Conservation (phyloP, 2,797 vertebrate species). For the Gobio occitaniae region DNA sequence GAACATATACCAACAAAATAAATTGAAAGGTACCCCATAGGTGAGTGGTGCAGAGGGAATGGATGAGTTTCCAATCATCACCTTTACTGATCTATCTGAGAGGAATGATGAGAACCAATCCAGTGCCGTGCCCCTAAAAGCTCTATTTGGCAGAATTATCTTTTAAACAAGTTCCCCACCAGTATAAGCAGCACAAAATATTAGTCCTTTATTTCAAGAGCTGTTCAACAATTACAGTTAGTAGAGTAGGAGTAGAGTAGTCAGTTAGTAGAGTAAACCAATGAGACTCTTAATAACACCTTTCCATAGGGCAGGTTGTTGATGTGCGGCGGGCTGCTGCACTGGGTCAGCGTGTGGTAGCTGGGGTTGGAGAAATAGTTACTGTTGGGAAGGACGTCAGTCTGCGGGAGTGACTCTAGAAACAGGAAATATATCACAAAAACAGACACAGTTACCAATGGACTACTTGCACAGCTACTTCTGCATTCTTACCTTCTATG, state of each 20-base stretch:
- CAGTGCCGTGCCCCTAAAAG: too few species aligned
- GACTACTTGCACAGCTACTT: not conserved
- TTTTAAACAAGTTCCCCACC: not conserved
- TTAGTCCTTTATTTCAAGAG: not conserved
- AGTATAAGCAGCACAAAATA: not conserved
- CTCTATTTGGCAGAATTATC: not conserved
- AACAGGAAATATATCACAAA: constrained; percentile 36
- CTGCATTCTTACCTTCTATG: not conserved
- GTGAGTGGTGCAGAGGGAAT: too few species aligned
- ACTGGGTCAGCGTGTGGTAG: constrained; percentile 92
- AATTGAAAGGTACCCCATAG: too few species aligned
- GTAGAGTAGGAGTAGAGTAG: too few species aligned
- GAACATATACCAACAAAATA: too few species aligned
- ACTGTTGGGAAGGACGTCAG: constrained; percentile 82
- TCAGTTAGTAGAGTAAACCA: not conserved
- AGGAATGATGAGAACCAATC: too few species aligned
- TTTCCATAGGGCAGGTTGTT: constrained; percentile 82
- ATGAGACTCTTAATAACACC: constrained; percentile 69
- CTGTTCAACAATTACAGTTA: not conserved
- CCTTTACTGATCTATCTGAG: too few species aligned
- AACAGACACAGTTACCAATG: not conserved
- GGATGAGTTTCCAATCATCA: too few species aligned
- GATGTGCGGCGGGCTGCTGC: constrained; percentile 78
- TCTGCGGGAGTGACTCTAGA: constrained; percentile 85
- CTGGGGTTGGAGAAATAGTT: constrained; percentile 98